A percentile compares a stretch with the other conserved stretches of the same genome.
Evolutionary conservation across 2,888 invertebrate genomes (phyloP).

Genomic region (Pachycephus smyrnensis): DNA sequence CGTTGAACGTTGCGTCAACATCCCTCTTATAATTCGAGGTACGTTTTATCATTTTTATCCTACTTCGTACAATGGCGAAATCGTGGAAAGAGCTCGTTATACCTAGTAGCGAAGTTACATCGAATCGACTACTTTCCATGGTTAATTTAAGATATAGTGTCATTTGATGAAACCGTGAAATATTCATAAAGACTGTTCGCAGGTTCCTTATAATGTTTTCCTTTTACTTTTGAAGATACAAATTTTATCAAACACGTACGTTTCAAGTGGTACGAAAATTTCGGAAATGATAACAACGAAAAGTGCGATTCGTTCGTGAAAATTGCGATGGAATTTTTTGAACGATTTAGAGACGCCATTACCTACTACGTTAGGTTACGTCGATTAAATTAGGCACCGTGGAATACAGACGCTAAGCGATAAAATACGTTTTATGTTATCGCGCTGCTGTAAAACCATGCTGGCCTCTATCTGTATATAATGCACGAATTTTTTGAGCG

Average conservation of each 20-base stretch:
- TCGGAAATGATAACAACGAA: background rate
- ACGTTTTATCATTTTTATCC: background rate
- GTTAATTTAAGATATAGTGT: background rate
- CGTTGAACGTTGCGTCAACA: background rate
- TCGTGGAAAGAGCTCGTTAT: background rate
- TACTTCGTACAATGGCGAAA: background rate
- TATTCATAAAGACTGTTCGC: background rate
- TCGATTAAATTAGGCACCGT: background rate
- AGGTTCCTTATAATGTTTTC: background rate
- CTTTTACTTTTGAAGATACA: no score
- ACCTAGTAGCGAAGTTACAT: background rate
- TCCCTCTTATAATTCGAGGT: background rate
- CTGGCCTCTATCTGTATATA: no score
- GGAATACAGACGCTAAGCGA: background rate
- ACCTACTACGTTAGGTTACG: background rate
- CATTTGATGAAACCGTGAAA: background rate
- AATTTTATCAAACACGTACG: no score
- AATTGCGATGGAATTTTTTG: background rate
- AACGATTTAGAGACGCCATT: background rate
- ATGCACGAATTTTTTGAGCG: background rate
- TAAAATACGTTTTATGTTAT: background rate
- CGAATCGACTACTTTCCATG: background rate
- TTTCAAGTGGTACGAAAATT: background rate
- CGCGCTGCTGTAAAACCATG: background rate
- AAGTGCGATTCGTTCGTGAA: background rate